A percentile compares a stretch with the other conserved stretches of the same genome.
phyloP scores from a whole-genome alignment of 2,797 vertebrate genomes.

The Ctenopoma multispine region DNA sequence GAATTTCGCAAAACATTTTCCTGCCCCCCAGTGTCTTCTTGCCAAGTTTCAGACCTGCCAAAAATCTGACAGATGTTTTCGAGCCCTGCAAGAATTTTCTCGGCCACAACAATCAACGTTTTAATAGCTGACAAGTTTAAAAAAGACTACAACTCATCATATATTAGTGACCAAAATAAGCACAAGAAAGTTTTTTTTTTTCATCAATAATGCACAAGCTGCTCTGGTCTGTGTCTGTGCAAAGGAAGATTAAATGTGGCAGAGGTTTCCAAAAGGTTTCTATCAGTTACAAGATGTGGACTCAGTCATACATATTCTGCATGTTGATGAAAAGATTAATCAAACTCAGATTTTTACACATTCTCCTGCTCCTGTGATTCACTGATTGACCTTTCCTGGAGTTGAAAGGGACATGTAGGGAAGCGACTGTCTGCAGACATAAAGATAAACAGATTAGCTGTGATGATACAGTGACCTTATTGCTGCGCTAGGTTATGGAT shows the following conservation, averaged over 20 bases:
- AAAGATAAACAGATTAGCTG: slow-evolving; percentile 20
- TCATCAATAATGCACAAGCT: not conserved
- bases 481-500: slow-evolving; percentile 13
- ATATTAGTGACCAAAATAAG: not conserved
- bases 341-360: not conserved
- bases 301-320: not conserved
- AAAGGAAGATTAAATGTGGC: slow-evolving; percentile 9
- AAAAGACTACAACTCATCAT: not conserved
- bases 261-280: slow-evolving; percentile 10
- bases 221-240: not conserved
- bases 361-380: not conserved
- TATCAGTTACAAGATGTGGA: not conserved
- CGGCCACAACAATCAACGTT: not conserved
- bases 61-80: slow-evolving; percentile 13
- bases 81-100: slow-evolving; percentile 7
- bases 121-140: not conserved
- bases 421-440: not conserved
- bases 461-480: slow-evolving; percentile 1
- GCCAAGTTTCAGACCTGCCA: not conserved
- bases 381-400: not conserved
- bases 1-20: not conserved
- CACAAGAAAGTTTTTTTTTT: not conserved
- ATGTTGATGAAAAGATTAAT: slow-evolving; percentile 10
- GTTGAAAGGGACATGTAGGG: not conserved
- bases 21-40: not conserved